Evolutionary conservation across 2,113 vertebrate genomes (phyloP).

Genomic region (Oxyura jamaicensis): DNA sequence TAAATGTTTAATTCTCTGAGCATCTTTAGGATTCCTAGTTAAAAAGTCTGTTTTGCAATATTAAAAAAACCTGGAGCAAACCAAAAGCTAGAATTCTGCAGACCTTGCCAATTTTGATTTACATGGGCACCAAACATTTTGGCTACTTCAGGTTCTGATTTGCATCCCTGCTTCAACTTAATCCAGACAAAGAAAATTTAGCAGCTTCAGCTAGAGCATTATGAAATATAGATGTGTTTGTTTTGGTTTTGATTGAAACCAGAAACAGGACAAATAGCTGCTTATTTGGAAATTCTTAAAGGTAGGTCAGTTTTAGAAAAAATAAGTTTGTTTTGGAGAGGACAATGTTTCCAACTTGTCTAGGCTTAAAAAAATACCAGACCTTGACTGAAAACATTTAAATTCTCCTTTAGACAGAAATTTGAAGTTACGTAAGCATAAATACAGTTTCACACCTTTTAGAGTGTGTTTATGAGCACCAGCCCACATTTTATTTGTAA

Average conservation of each 20-base stretch:
- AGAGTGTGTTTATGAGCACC: not conserved
- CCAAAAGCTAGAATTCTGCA: not conserved
- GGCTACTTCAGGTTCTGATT: not conserved
- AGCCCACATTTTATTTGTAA: not conserved
- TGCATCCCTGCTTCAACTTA: not conserved
- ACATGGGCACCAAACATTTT: not conserved
- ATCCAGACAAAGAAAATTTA: not conserved
- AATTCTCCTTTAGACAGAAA: slow-evolving; percentile 2
- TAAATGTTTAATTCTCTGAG: slow-evolving; percentile 66
- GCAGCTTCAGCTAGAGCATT: not conserved
- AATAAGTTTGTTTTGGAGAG: slow-evolving; percentile 31
- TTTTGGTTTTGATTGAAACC: slow-evolving; percentile 13
- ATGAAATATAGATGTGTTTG: not conserved
- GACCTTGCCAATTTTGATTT: slow-evolving; percentile 33
- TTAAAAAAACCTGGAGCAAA: slow-evolving; percentile 6
- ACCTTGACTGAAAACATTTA: not conserved
- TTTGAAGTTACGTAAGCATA: not conserved
- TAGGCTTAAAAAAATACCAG: not conserved
- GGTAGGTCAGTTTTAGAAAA: not conserved
- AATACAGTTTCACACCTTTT: not conserved
- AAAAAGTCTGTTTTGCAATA: slow-evolving; percentile 50
- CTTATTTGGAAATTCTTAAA: slow-evolving; percentile 32
- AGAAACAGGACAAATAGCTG: slow-evolving; percentile 30
- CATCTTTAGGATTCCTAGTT: slow-evolving; percentile 64
- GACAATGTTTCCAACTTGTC: not conserved